Conservation (phyloP, 1,140 invertebrate genomes). For the Bombus affinis region DNA sequence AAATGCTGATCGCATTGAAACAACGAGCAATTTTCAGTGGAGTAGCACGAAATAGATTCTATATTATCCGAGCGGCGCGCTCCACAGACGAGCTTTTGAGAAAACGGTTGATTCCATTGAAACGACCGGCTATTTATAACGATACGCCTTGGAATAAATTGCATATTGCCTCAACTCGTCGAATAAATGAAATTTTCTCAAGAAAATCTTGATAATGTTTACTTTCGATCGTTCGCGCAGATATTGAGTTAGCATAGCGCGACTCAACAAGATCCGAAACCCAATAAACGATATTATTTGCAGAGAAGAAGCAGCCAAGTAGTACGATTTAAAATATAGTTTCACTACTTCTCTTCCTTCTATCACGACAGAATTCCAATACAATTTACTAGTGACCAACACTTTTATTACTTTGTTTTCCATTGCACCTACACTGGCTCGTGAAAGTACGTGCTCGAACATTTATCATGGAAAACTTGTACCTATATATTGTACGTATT, state of each 20-base stretch:
- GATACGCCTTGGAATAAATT: background rate
- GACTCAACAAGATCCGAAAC: background rate
- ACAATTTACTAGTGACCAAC: background rate
- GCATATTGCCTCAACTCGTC: background rate
- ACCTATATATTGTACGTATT: too few species aligned
- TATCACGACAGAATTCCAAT: background rate
- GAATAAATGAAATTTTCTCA: constrained; percentile 13
- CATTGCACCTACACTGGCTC: background rate
- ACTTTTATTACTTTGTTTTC: background rate
- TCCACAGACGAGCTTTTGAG: background rate
- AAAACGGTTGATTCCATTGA: background rate
- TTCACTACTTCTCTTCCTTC: background rate
- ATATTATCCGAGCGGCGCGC: background rate
- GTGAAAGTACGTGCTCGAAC: background rate
- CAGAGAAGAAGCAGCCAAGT: too few species aligned
- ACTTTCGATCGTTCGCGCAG: background rate
- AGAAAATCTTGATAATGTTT: constrained; percentile 4
- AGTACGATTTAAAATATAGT: background rate
- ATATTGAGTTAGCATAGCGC: constrained; percentile 1
- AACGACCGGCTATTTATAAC: background rate
- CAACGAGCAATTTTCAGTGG: background rate
- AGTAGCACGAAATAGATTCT: background rate
- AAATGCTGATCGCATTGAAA: constrained; percentile 10
- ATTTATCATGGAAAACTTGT: background rate
- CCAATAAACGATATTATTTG: constrained; percentile 1